These are phyloP conservation scores for Amphiprion clarkii DNA, from an alignment of 2,797 vertebrate species.

Conservation along the genomic window DNA sequence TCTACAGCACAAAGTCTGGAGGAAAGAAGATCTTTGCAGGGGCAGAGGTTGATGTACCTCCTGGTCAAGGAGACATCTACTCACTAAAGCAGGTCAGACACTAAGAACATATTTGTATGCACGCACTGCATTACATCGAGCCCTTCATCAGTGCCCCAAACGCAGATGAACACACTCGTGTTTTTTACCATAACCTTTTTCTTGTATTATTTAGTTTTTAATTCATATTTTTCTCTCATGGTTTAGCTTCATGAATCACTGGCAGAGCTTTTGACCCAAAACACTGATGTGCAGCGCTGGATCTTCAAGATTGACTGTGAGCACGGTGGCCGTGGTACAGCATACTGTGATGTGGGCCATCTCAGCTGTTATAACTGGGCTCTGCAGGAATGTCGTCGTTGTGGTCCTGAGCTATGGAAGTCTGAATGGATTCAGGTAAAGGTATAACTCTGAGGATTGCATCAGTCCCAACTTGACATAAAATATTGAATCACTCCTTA, in stretches of 20 bases:
- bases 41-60: slow-evolving; percentile 86
- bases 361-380: slow-evolving; percentile 85
- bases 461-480: slow-evolving; percentile 10
- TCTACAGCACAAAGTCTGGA: slow-evolving; percentile 90
- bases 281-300: slow-evolving; percentile 88
- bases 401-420: slow-evolving; percentile 77
- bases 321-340: slow-evolving; percentile 84
- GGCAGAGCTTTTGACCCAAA: slow-evolving; percentile 84
- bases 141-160: neutral
- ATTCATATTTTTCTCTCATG: slow-evolving; percentile 32
- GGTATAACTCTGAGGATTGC: slow-evolving; percentile 24
- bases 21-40: slow-evolving; percentile 86
- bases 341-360: slow-evolving; percentile 87
- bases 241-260: slow-evolving; percentile 86
- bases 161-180: neutral
- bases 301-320: slow-evolving; percentile 89
- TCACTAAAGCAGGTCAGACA: slow-evolving; percentile 86
- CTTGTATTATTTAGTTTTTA: slow-evolving; percentile 17
- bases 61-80: slow-evolving; percentile 85
- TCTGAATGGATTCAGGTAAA: slow-evolving; percentile 85
- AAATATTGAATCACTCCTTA: slow-evolving; percentile 30
- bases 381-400: slow-evolving; percentile 71
- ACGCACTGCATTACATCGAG: neutral
- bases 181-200: neutral
- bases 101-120: slow-evolving; percentile 10